Base-by-base conservation (phyloP, 2,888 invertebrate species). In the Ditula angustiorana region DNA sequence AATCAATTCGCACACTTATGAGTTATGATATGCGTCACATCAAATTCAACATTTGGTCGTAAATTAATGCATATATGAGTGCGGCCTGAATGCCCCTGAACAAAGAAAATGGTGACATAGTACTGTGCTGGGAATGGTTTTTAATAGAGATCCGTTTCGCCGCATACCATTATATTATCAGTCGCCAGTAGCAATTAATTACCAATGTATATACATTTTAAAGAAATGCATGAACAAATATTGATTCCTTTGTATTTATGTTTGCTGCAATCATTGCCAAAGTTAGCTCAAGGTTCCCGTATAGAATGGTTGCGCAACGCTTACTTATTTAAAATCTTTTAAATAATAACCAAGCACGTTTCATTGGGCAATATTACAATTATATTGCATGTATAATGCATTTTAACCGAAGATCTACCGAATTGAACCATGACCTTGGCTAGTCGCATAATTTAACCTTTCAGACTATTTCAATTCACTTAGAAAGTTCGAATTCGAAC, bases 181-280 rank as follows among this genome's bases (percentile, higher is more conserved):
- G n/a, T n/a, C n/a, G n/a, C n/a, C n/a, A n/a, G n/a, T n/a, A n/a
- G n/a, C n/a, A n/a, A n/a, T n/a, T n/a, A n/a, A n/a, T n/a, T n/a
- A n/a, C n/a, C n/a, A n/a, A n/a, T n/a, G 4, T 26, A 41, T 7
- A 16, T 37, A 35, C 5, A 13, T 35, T 4, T 37, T 16, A 1
- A 30, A 5, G 16, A 7, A 37, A 23, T 13, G 7, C 13, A 23
- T 10, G 35, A 35, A 1, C 28, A 24, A 41, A 41, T 56, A 56
- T 56, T 41, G 26, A 56, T 26, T 41, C 26, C 11, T 41, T 56
- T 56, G 37, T 41, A 53, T 35, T 19, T 11, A 46, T 16, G 16
- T 33, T 33, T 26, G 37, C 16, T 26, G 37, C 55, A 37, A 56
- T 56, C 55, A 26, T 56, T 56, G 55, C 55, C 41, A 56, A 56